Percentiles rank a stretch among this genome's conserved stretches.
Conservation (phyloP, 2,797 vertebrate species). For the Tenualosa thibaudeaui region DNA sequence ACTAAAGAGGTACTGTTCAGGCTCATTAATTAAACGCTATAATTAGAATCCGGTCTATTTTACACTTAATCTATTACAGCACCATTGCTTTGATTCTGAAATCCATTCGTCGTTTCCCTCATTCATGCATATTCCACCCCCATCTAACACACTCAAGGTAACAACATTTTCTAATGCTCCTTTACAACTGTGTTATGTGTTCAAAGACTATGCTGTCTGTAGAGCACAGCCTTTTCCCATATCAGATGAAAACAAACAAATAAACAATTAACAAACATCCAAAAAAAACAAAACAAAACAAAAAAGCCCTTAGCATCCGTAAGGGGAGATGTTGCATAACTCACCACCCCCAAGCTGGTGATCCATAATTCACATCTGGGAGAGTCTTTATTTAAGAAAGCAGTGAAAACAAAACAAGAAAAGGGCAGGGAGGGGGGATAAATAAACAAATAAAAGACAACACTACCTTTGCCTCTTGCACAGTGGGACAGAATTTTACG, state of each 20-base stretch:
- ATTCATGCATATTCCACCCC: slow-evolving; percentile 56
- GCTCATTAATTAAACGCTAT: slow-evolving; percentile 58
- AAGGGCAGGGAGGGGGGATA: slow-evolving; percentile 1
- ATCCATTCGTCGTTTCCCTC: slow-evolving; percentile 57
- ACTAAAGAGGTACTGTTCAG: slow-evolving; percentile 56
- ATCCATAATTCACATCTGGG: slow-evolving; percentile 71
- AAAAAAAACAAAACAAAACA: slow-evolving; percentile 33
- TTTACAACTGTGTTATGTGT: slow-evolving; percentile 37
- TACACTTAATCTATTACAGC: slow-evolving; percentile 60
- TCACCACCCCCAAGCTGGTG: slow-evolving; percentile 53
- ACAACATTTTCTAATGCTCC: slow-evolving; percentile 50
- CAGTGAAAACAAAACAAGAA: slow-evolving; percentile 58
- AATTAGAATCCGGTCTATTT: slow-evolving; percentile 62
- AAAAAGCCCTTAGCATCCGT: slow-evolving; percentile 52
- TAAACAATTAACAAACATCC: neutral
- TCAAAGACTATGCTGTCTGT: slow-evolving; percentile 39
- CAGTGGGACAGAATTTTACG: slow-evolving; percentile 62
- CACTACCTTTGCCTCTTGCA: slow-evolving; percentile 52
- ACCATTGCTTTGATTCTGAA: slow-evolving; percentile 57
- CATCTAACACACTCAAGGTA: slow-evolving; percentile 55
- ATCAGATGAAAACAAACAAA: slow-evolving; percentile 62
- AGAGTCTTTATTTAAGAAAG: slow-evolving; percentile 55
- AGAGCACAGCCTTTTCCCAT: slow-evolving; percentile 38
- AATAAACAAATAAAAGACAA: slow-evolving; percentile 32
- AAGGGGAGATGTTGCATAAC: slow-evolving; percentile 70